A percentile compares a stretch with the other conserved stretches of the same genome.
phyloP scores from a whole-genome alignment of 2,113 vertebrate species.

The Muntiacus muntjak region DNA sequence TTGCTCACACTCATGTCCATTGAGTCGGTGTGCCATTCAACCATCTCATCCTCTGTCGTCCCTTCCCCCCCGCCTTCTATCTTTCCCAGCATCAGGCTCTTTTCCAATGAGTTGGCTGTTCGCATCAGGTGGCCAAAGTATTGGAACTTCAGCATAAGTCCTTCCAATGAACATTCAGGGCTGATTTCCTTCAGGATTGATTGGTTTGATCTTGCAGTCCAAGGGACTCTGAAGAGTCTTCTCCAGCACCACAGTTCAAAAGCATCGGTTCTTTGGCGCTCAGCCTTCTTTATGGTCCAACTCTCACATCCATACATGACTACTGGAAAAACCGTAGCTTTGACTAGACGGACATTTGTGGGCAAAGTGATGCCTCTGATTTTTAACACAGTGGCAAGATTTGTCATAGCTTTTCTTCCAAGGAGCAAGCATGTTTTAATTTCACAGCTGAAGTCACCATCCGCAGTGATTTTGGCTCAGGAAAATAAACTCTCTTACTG shows the following conservation, averaged over 20 bases:
- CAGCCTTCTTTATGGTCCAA: not conserved
- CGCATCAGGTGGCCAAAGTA: not conserved
- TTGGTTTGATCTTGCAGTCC: not conserved
- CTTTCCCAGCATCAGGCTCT: not conserved
- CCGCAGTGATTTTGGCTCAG: not conserved
- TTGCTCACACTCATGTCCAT: not conserved
- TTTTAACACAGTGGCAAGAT: not conserved
- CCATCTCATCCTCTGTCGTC: not conserved
- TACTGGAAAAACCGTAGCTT: not conserved
- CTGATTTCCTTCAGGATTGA: not conserved
- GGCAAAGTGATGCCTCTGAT: not conserved
- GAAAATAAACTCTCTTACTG: not conserved
- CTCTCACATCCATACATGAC: not conserved
- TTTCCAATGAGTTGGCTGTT: not conserved
- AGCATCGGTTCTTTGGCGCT: not conserved
- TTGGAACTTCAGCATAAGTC: not conserved
- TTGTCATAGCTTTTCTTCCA: not conserved
- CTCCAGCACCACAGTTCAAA: not conserved
- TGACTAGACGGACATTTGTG: not conserved
- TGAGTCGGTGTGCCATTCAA: accelerated
- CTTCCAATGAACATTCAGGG: not conserved
- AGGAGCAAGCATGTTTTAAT: not conserved
- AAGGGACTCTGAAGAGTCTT: not conserved
- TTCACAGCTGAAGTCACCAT: accelerated
- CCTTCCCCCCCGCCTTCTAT: not conserved